phyloP scores from a whole-genome alignment of 2,113 vertebrate genomes.

The Saguinus midas region DNA sequence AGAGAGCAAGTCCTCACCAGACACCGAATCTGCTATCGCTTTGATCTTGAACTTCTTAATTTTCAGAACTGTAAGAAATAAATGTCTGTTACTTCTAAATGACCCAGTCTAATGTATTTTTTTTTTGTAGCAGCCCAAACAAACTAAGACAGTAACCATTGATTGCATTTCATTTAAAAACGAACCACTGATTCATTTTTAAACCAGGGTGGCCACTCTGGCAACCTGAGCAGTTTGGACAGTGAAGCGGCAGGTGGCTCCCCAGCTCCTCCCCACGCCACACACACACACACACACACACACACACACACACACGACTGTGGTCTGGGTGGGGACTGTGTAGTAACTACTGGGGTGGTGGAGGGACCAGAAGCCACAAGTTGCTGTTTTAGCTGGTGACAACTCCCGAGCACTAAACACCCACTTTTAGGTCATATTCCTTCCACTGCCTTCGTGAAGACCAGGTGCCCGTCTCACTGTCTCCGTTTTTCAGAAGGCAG shows the following conservation, averaged over 20 bases:
- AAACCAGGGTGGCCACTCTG: background rate
- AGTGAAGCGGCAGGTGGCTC: background rate
- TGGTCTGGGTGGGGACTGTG: fast-evolving
- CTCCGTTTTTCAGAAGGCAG: background rate
- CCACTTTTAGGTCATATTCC: background rate
- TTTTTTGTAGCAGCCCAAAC: background rate
- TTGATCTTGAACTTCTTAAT: background rate
- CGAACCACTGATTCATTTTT: background rate
- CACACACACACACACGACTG: fast-evolving
- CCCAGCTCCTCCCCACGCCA: background rate
- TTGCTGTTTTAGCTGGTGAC: background rate
- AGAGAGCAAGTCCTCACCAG: background rate
- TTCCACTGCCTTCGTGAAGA: background rate
- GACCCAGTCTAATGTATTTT: background rate
- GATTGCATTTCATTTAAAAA: too few species aligned
- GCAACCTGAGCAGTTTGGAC: background rate
- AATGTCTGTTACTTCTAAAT: background rate
- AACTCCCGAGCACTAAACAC: background rate
- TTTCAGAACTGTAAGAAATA: background rate
- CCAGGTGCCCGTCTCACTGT: background rate
- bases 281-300: fast-evolving
- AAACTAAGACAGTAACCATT: background rate
- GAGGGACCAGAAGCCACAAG: background rate
- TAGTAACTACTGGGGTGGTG: fast-evolving
- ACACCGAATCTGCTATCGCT: background rate